Base-by-base conservation (phyloP, 2,797 vertebrate genomes). In the Oceanodroma leucorhoa region DNA sequence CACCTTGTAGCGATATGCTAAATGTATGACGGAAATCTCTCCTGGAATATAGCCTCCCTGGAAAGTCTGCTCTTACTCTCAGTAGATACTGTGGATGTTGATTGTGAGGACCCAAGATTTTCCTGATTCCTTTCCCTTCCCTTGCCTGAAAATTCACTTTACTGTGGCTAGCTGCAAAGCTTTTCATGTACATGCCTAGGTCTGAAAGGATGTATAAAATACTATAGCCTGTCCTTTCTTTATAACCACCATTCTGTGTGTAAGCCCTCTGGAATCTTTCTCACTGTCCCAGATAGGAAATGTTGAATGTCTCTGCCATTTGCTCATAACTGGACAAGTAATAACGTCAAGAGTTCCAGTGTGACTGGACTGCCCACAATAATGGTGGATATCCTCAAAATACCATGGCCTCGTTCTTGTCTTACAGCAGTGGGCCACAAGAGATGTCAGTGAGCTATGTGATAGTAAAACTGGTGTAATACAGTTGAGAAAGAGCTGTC, bases 111-210 rank as follows among this genome's bases (percentile, higher is more conserved):
- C 21, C 14, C 2, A 10, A 23, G 10, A 9, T 71, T 65, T 90
- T 36, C 10, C 26, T 26, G 43, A 14, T 81, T 70, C 23, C 32
- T 11, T 30, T 53, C 45, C 45, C 20, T 57, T 78, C 34, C 19
- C 7, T 50, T 58, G 12, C 14, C 29, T 45, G 32, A 82, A 77
- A 55, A 53, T 48, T 62, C 51, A 41, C 24, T 41, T 92, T 23
- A 51, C 27, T 0, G 0, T 36, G 30, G 13, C 21, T 57, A 19
- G 32, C 38, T 60, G 13, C 21, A 77, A 46, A 73, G 54, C 34
- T 76, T 61, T 53, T 79, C 23, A 54, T 3, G 3, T 32, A 40
- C 20, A 3, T 13, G 29, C 29, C 32, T 64, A 32, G 22, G 30
- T 69, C 15, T 83, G 60, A 79, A 65, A 55, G 45, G 29, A 21